A percentile compares a stretch with the other conserved stretches of the same genome.
phyloP scores from a whole-genome alignment of 1,140 invertebrate genomes.

The Cotesia typhae region DNA sequence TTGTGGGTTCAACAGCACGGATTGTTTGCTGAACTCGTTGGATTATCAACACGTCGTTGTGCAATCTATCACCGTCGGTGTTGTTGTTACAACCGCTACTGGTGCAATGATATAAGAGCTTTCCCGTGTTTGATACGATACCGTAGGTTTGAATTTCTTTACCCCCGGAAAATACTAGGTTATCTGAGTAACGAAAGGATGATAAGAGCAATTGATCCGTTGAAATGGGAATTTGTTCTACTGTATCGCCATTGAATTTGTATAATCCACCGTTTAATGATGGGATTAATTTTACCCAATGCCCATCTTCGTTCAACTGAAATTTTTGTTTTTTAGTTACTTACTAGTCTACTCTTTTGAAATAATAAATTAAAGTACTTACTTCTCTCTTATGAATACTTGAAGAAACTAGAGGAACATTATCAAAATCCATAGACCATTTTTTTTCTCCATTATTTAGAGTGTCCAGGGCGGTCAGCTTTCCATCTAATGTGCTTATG shows the following conservation, averaged over 20 bases:
- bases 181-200: constrained; percentile 85
- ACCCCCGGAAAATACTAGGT: constrained; percentile 86
- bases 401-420: constrained; percentile 80
- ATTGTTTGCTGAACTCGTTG: constrained; percentile 85
- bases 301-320: constrained; percentile 85
- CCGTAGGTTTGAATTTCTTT: constrained; percentile 76
- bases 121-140: constrained; percentile 78
- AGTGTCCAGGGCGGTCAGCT: constrained; percentile 79
- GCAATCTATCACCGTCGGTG: constrained; percentile 61
- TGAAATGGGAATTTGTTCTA: constrained; percentile 86
- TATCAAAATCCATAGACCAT: constrained; percentile 80
- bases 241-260: constrained; percentile 87
- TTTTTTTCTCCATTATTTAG: constrained; percentile 72
- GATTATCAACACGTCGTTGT: constrained; percentile 76
- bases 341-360: not conserved
- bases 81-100: constrained; percentile 76
- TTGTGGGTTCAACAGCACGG: constrained; percentile 83
- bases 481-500: constrained; percentile 89
- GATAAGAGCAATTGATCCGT: constrained; percentile 85
- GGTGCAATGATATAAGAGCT: constrained; percentile 81
- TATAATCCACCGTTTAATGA: constrained; percentile 90
- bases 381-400: constrained; percentile 86
- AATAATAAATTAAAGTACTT: constrained; percentile 29
- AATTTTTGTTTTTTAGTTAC: constrained; percentile 38
- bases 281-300: constrained; percentile 88